Percentiles rank a stretch among this genome's conserved stretches.
These are phyloP conservation scores for Peromyscus maniculatus DNA, from an alignment of 2,113 vertebrate genomes.

Conservation along the genomic window DNA sequence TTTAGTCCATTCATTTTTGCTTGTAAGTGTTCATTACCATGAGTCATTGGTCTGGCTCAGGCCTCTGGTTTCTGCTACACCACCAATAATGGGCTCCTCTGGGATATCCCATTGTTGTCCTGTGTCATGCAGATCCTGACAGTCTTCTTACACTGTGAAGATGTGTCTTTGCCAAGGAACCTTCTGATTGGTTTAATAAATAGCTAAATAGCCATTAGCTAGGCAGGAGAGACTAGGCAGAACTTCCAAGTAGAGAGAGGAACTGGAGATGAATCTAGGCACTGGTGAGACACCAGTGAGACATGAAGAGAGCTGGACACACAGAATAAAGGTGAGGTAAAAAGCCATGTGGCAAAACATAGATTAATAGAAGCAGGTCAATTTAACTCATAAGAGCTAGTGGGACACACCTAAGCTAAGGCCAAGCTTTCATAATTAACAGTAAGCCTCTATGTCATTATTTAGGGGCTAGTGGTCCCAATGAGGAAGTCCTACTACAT, in stretches of 20 bases:
- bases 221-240: not conserved
- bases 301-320: not conserved
- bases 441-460: not conserved
- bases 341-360: not conserved
- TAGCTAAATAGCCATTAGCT: not conserved
- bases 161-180: not conserved
- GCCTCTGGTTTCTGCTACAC: not conserved
- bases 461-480: not conserved
- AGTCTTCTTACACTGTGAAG: not conserved
- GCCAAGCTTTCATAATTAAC: not conserved
- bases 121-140: not conserved
- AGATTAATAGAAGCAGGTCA: not conserved
- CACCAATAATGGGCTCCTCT: not conserved
- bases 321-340: not conserved
- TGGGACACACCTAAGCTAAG: not conserved
- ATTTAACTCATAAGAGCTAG: not conserved
- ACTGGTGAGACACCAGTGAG: not conserved
- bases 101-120: rapidly evolving
- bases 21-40: not conserved
- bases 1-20: not conserved
- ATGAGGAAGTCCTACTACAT: not conserved
- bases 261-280: not conserved
- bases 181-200: not conserved
- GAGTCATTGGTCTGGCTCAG: not conserved
- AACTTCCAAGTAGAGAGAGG: not conserved